Evolutionary conservation across 2,797 vertebrate genomes (phyloP).

Genomic region (Gallirallus australis): DNA sequence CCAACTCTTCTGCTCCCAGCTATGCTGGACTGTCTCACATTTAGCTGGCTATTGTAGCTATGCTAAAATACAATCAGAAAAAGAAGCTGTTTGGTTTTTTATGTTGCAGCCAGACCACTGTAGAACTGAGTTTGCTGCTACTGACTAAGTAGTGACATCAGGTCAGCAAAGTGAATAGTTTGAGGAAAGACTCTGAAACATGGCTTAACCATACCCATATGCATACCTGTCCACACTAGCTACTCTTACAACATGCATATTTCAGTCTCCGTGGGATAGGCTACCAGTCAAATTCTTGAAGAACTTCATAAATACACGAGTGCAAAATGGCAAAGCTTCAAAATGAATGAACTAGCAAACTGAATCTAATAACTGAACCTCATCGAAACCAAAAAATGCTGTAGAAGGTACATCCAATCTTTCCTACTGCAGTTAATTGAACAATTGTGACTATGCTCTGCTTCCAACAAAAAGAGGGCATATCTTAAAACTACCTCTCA

Average conservation of each 20-base stretch:
- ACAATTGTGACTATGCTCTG: background rate
- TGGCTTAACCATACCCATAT: fast-evolving
- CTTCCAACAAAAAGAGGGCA: background rate
- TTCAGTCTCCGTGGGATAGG: background rate
- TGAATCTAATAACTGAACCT: background rate
- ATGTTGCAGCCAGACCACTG: background rate
- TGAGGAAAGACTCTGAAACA: background rate
- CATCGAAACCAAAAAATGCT: background rate
- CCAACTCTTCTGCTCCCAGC: background rate
- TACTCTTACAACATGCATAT: background rate
- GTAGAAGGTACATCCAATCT: background rate
- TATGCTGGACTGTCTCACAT: background rate
- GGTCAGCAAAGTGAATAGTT: background rate
- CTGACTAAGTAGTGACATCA: background rate
- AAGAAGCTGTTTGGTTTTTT: background rate
- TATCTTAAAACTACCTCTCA: background rate
- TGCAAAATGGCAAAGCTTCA: background rate
- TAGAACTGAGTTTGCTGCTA: background rate
- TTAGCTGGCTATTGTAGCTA: background rate
- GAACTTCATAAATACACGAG: background rate
- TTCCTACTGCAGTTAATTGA: background rate
- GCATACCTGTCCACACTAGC: background rate
- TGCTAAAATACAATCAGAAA: background rate
- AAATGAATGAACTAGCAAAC: background rate
- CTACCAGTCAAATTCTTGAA: background rate